Percentiles rank a stretch among this genome's conserved stretches.
These are phyloP conservation scores for Urocitellus parryii DNA, from an alignment of 2,113 vertebrate genomes.

Conservation along the genomic window DNA sequence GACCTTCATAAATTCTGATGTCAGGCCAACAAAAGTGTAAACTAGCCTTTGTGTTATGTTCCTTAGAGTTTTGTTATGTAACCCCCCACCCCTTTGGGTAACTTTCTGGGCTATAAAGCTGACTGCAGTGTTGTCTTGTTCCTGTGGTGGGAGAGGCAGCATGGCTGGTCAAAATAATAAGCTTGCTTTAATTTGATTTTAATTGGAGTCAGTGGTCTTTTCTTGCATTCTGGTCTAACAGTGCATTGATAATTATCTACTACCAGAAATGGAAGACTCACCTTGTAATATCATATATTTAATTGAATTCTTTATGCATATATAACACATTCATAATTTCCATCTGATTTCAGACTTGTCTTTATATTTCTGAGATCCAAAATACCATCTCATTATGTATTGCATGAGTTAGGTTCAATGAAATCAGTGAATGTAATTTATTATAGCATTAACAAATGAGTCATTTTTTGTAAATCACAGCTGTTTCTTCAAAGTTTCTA, in stretches of 20 bases:
- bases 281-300: not conserved
- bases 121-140: too few species aligned
- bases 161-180: too few species aligned
- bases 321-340: not conserved
- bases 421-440: slow-evolving; percentile 40
- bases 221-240: too few species aligned
- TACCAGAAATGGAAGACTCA: not conserved
- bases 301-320: not conserved
- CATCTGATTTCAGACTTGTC: slow-evolving; percentile 24
- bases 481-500: slow-evolving; percentile 66
- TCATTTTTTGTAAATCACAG: slow-evolving; percentile 52
- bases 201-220: too few species aligned
- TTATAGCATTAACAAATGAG: slow-evolving; percentile 62
- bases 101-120: too few species aligned
- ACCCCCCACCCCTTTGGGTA: too few species aligned
- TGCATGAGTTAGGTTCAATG: not conserved
- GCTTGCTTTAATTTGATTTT: too few species aligned
- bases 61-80: too few species aligned
- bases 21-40: too few species aligned
- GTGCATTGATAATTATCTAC: not conserved
- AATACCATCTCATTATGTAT: slow-evolving; percentile 62
- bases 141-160: too few species aligned
- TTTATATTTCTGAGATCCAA: slow-evolving; percentile 34
- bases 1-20: too few species aligned
- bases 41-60: too few species aligned